A percentile compares a stretch with the other conserved stretches of the same genome.
phyloP scores from a whole-genome alignment of 2,888 invertebrate species.

The Oligia fasciuncula region DNA sequence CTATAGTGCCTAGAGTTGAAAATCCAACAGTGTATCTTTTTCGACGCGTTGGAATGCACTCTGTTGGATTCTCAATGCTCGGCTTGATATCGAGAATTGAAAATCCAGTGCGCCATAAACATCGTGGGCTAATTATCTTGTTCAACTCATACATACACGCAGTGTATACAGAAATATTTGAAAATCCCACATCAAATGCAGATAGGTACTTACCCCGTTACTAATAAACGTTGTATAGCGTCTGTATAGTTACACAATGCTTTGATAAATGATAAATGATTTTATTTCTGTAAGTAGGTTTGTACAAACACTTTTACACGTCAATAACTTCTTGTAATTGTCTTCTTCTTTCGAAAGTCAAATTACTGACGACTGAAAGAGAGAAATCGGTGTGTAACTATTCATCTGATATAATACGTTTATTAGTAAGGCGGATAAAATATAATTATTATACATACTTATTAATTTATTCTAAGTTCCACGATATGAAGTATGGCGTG shows the following conservation, averaged over 20 bases:
- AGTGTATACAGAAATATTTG: constrained; percentile 8
- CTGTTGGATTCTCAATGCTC: neutral
- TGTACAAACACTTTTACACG: too few species aligned
- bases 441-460: neutral
- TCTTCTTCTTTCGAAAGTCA: too few species aligned
- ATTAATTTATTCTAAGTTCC: neutral
- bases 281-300: too few species aligned
- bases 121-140: neutral
- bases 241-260: too few species aligned
- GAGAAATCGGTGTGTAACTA: too few species aligned
- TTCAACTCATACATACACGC: neutral
- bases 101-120: neutral
- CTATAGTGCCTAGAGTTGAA: neutral
- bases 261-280: too few species aligned
- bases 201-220: neutral
- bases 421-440: neutral
- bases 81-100: neutral
- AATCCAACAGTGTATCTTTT: neutral
- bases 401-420: too few species aligned
- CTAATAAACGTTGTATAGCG: too few species aligned
- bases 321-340: too few species aligned
- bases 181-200: constrained; percentile 18
- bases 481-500: neutral
- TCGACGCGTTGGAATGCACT: neutral
- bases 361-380: too few species aligned